These are phyloP conservation scores for Meandrina meandrites DNA, from an alignment of 92 coral and sea anemone genomes.

Conservation along the genomic window DNA sequence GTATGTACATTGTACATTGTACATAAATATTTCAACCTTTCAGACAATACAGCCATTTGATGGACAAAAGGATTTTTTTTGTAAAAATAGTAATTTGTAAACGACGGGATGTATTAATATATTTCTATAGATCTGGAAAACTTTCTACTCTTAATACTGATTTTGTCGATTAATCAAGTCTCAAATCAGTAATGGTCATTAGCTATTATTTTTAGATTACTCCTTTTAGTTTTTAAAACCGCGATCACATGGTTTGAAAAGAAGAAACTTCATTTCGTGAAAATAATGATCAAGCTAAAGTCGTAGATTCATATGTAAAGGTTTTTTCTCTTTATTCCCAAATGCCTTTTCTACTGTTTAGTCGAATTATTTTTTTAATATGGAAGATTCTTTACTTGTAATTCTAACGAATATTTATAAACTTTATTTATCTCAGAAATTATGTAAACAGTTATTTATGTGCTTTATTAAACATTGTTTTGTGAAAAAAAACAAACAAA, in stretches of 20 bases:
- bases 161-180: not conserved
- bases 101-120: constrained; percentile 17
- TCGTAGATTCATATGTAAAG: not conserved
- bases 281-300: not conserved
- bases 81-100: constrained; percentile 7
- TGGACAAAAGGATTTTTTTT: not conserved
- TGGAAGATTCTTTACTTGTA: constrained; percentile 20
- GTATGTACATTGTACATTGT: not conserved
- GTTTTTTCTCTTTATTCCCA: not conserved
- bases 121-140: not conserved
- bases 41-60: not conserved
- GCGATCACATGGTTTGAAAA: not conserved
- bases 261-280: not conserved
- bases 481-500: constrained; percentile 3
- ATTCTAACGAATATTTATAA: constrained; percentile 38
- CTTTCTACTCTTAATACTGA: not conserved
- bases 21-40: not conserved
- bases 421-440: constrained; percentile 36
- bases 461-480: constrained; percentile 41
- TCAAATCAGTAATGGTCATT: not conserved
- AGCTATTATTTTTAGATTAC: not conserved
- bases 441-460: constrained; percentile 39
- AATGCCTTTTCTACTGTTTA: not conserved
- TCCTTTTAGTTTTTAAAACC: not conserved
- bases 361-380: constrained; percentile 2